Evolutionary conservation across 1,140 invertebrate genomes (phyloP).

Genomic region (Saxidomus purpurata): DNA sequence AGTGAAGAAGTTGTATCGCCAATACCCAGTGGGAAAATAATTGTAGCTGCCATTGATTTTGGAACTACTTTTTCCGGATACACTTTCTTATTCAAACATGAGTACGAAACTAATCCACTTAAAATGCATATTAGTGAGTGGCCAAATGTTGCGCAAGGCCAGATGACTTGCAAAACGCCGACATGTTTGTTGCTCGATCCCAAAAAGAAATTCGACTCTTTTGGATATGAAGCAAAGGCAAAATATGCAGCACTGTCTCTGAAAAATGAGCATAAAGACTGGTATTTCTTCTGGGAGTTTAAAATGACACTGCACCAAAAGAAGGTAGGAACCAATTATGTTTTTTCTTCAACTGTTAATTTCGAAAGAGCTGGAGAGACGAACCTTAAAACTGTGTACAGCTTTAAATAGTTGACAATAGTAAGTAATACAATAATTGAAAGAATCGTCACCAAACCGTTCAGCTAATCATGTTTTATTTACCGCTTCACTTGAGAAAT

Average conservation of each 20-base stretch:
- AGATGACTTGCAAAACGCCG: neutral
- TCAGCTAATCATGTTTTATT: no score
- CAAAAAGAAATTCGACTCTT: constrained; percentile 5
- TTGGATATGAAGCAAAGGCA: constrained; percentile 11
- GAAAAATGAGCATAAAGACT: neutral
- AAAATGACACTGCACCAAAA: neutral
- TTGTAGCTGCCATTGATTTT: constrained; percentile 15
- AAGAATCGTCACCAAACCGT: no score
- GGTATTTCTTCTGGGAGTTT: constrained; percentile 16
- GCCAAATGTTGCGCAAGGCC: neutral
- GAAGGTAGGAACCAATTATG: no score
- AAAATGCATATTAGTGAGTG: neutral
- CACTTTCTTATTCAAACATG: neutral
- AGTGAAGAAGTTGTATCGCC: no score
- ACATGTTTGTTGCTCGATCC: neutral
- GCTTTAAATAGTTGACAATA: no score
- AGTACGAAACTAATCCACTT: neutral
- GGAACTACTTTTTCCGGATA: constrained; percentile 22
- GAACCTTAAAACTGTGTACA: no score
- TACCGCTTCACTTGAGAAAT: no score
- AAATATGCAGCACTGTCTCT: neutral
- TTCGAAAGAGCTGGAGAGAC: no score
- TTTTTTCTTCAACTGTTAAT: no score
- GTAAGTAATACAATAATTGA: no score
- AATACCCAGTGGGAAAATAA: neutral